These are phyloP conservation scores for Erythrocercus mccallii DNA, from an alignment of 2,113 vertebrate genomes.

Conservation along the genomic window DNA sequence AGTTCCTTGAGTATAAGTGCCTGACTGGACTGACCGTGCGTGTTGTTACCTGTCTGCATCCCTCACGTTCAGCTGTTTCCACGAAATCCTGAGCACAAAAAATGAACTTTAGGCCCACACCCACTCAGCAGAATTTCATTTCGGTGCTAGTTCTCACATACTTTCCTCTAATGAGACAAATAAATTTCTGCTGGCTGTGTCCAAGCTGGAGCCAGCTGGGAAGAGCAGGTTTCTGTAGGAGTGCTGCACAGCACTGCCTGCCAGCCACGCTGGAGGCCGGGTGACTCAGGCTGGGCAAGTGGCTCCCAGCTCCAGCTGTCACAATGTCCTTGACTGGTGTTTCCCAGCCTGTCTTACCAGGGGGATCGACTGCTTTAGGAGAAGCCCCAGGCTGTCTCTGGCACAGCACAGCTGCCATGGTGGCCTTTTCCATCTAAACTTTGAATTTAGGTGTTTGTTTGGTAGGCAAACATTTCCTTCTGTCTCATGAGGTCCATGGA, in stretches of 20 bases:
- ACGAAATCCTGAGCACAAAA: fast-evolving
- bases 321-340: fast-evolving
- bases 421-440: neutral
- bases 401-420: neutral
- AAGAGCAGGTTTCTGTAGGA: neutral
- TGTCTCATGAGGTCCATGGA: fast-evolving
- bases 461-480: neutral
- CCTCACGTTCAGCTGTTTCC: neutral
- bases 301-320: neutral
- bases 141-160: neutral
- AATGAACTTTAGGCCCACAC: fast-evolving
- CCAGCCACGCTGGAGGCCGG: fast-evolving
- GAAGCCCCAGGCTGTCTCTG: neutral
- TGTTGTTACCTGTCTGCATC: neutral
- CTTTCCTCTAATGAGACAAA: neutral
- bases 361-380: neutral
- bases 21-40: neutral
- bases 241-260: neutral
- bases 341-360: neutral
- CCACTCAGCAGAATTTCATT: neutral
- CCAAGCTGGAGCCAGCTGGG: neutral
- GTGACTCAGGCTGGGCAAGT: neutral
- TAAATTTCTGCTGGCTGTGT: neutral
- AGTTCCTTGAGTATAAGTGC: neutral
- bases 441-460: neutral